These are phyloP conservation scores for Meles meles DNA, from an alignment of 2,113 vertebrate species.

Conservation along the genomic window DNA sequence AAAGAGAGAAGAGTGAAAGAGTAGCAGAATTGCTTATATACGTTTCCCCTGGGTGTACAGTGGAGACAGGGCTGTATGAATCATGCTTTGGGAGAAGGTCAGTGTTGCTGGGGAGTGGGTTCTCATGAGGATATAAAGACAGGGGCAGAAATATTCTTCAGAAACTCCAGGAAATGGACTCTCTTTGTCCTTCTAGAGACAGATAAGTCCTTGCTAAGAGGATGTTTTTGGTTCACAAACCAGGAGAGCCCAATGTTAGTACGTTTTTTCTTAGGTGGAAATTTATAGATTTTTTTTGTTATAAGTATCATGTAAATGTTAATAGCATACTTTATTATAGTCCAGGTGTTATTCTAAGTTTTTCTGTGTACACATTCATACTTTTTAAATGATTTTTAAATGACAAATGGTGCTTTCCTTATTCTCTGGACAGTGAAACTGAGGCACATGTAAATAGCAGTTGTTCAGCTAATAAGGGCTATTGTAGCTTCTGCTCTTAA, in stretches of 20 bases:
- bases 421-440: not conserved
- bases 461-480: not conserved
- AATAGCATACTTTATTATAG: not conserved
- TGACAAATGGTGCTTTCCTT: not conserved
- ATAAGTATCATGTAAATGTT: not conserved
- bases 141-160: not conserved
- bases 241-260: not conserved
- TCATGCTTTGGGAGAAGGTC: not conserved
- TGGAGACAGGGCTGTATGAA: not conserved
- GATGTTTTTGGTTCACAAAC: not conserved
- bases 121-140: not conserved
- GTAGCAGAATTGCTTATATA: not conserved
- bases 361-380: not conserved
- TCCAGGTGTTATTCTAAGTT: not conserved
- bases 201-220: not conserved
- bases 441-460: not conserved
- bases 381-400: not conserved
- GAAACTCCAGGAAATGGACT: not conserved
- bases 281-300: not conserved
- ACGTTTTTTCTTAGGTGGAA: not conserved
- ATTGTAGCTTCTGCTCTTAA: too few species aligned
- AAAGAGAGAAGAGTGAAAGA: not conserved
- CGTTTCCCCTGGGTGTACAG: rapidly evolving
- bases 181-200: not conserved
- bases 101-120: not conserved